Evolutionary conservation across 2,113 vertebrate species (phyloP).

Genomic region (Ramphastos sulfuratus): DNA sequence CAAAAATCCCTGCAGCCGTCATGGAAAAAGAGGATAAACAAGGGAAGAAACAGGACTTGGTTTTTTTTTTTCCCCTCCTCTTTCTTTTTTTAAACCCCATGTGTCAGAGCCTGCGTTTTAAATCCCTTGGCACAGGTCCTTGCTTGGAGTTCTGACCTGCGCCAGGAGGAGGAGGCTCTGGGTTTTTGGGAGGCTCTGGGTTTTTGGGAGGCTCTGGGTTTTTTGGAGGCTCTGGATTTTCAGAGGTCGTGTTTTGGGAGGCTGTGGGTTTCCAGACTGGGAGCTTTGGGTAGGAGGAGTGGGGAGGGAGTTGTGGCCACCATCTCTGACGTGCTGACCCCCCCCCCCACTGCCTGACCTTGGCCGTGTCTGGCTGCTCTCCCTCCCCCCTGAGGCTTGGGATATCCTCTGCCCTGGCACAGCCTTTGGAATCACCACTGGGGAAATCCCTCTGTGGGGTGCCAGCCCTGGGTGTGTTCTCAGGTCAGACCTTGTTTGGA

Average conservation of each 20-base stretch:
- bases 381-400: not conserved
- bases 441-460: not conserved
- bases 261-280: not conserved
- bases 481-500: not conserved
- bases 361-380: not conserved
- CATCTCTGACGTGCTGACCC: too few relatives aligned
- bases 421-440: not conserved
- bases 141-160: not conserved
- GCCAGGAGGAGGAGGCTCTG: not conserved
- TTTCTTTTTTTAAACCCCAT: not conserved
- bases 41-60: not conserved
- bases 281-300: not conserved
- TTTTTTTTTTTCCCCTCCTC: not conserved
- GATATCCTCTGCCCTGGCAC: not conserved
- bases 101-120: not conserved
- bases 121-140: not conserved
- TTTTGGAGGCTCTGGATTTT: not conserved
- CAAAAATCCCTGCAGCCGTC: slow-evolving; percentile 25
- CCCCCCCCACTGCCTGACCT: not conserved
- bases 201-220: too few relatives aligned
- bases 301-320: not conserved
- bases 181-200: not conserved
- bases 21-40: slow-evolving; percentile 65
- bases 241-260: not conserved
- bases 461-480: fast-evolving